These are phyloP conservation scores for Capra hircus DNA, from an alignment of 2,113 vertebrate genomes.

Conservation along the genomic window DNA sequence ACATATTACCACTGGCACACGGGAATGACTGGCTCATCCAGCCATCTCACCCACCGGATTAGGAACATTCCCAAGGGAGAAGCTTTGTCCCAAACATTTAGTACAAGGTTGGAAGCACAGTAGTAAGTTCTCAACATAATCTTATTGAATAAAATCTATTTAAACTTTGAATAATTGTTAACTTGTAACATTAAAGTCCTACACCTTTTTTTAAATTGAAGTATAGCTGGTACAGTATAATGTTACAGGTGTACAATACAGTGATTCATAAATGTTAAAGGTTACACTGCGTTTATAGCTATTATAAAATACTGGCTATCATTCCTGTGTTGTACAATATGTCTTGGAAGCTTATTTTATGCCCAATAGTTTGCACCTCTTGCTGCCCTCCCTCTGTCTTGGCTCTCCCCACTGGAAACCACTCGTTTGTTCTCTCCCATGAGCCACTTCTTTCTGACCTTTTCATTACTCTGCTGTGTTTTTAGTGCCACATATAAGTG, in stretches of 20 bases:
- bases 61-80: neutral
- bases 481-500: neutral
- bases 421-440: too few species aligned
- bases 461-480: neutral
- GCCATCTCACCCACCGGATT: neutral
- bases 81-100: neutral
- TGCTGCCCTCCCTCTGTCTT: neutral
- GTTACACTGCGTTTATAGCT: neutral
- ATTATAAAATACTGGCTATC: neutral
- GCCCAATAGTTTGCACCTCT: neutral
- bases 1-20: neutral
- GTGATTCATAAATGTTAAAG: neutral
- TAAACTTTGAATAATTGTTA: neutral
- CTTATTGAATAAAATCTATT: neutral
- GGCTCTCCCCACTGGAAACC: neutral
- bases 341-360: neutral
- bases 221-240: neutral
- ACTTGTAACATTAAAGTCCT: neutral
- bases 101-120: neutral
- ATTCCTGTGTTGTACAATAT: neutral
- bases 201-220: accelerated
- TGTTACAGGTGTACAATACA: neutral
- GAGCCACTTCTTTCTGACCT: neutral
- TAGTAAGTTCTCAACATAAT: neutral
- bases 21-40: neutral